A percentile compares a stretch with the other conserved stretches of the same genome.
These are phyloP conservation scores for Agelastica alni DNA, from an alignment of 2,888 invertebrate genomes.

Conservation along the genomic window DNA sequence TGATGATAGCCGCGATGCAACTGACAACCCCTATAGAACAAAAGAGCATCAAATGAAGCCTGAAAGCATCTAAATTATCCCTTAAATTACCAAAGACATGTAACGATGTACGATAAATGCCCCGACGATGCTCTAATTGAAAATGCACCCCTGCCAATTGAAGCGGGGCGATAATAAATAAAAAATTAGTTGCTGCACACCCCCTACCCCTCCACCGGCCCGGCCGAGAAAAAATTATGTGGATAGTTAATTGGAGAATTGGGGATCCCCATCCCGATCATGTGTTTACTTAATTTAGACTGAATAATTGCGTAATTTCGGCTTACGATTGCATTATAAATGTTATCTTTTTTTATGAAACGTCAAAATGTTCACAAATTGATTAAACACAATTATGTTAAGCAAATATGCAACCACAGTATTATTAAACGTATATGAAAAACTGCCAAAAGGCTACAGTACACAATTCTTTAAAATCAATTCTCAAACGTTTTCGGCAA, in stretches of 20 bases:
- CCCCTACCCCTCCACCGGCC: too few relatives aligned
- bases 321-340: neutral
- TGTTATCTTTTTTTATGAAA: too few relatives aligned
- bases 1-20: neutral
- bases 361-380: too few relatives aligned
- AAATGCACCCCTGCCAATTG: conserved; percentile 23
- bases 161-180: conserved; percentile 13
- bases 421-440: too few relatives aligned
- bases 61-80: conserved; percentile 15
- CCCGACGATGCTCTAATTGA: conserved; percentile 14
- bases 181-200: conserved; percentile 18
- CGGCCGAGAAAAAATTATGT: conserved; percentile 16
- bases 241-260: conserved; percentile 12
- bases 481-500: too few relatives aligned
- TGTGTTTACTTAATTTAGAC: conserved; percentile 20
- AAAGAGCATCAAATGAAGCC: conserved; percentile 11
- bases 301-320: conserved; percentile 13
- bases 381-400: too few relatives aligned
- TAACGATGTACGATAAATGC: conserved; percentile 9
- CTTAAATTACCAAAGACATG: conserved; percentile 17
- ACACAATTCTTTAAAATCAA: too few relatives aligned
- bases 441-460: too few relatives aligned
- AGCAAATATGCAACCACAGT: too few relatives aligned
- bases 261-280: conserved; percentile 9
- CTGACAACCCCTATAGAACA: conserved; percentile 9